Evolutionary conservation across 2,113 vertebrate species (phyloP), one percentile per base, ranked within the genome.

Genomic region (Fulmarus glacialis): DNA sequence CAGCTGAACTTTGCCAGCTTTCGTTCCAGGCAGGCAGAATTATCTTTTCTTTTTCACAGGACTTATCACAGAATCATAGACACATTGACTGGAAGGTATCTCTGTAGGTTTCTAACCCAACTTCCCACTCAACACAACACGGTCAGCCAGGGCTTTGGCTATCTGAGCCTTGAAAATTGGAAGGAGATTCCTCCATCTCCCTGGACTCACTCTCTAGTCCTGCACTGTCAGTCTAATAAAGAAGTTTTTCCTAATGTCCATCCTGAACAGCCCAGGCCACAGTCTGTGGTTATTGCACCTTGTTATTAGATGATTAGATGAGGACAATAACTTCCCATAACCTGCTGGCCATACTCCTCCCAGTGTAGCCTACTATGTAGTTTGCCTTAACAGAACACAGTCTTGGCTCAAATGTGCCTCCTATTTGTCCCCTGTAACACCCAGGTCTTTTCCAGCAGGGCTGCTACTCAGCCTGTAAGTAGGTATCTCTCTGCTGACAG

Each of bases 1-100:
- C 47, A 74, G 38, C 30, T 87, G 77, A 87, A 71, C 17, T 60
- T 95, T 71, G 83, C 72, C 94, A 96, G 83, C 56, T 87, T 91
- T 95, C 63, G 87, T 71, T 95, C 84, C 86, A 92, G 47, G n/a
- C 91, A 94, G 47, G 80, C 77, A 95, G 67, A 90, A 73, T 38
- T 82, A 47, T 88, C 58, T 82, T 72, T 67, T 58, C 24, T 89
- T 89, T 93, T 85, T 79, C 56, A 79, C 29, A 12, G 62, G 48
- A 75, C 43, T 82, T 90, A 63, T 17, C 80, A 83, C 34, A 83
- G 72, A 87, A 45, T 59, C 64, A 66, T 9, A 87, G 43, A 48
- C 55, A 89, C 3, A 2, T 23, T 52, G 53, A 79, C 36, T 43
- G 21, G 42, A 87, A 91, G 45, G 32, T 70, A 55, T 81, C 52